phyloP scores from a whole-genome alignment of 2,888 invertebrate genomes.

The Carterocephalus palaemon region DNA sequence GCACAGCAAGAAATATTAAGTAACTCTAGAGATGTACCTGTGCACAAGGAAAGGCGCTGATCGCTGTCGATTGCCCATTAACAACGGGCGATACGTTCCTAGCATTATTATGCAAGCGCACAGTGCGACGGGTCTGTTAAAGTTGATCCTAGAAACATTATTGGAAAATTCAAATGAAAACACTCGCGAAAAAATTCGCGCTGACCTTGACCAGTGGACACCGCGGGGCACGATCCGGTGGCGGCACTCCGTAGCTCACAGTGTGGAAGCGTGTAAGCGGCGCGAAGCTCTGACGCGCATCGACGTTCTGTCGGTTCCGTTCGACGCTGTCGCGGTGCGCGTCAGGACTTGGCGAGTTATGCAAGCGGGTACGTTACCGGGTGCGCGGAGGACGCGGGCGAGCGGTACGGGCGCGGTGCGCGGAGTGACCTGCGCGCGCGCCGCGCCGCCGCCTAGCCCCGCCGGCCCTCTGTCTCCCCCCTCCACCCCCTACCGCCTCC shows the following conservation, averaged over 20 bases:
- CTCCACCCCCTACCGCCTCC: constrained; percentile 15
- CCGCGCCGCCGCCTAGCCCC: constrained; percentile 25
- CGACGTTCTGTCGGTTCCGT: no score
- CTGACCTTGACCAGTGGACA: constrained; percentile 31
- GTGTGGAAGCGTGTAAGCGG: constrained; percentile 30
- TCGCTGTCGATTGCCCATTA: constrained; percentile 8
- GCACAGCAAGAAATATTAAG: neutral
- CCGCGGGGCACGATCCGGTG: no score
- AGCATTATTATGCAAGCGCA: constrained; percentile 16
- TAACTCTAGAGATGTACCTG: neutral
- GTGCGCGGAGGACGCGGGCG: constrained; percentile 51
- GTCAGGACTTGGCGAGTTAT: constrained; percentile 33
- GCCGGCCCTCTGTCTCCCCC: constrained; percentile 26
- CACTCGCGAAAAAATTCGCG: constrained; percentile 29
- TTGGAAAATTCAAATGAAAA: no score
- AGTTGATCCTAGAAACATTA: no score
- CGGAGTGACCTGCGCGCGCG: constrained; percentile 47
- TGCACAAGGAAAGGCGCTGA: neutral
- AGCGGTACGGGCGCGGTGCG: constrained; percentile 55
- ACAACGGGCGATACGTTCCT: constrained; percentile 16
- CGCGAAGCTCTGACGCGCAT: constrained; percentile 30
- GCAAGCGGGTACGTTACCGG: constrained; percentile 56
- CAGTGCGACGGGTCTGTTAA: neutral
- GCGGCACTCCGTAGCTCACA: no score
- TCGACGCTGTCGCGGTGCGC: neutral